These are phyloP conservation scores for Trogon surrucura DNA, from an alignment of 2,113 vertebrate genomes.

Conservation along the genomic window DNA sequence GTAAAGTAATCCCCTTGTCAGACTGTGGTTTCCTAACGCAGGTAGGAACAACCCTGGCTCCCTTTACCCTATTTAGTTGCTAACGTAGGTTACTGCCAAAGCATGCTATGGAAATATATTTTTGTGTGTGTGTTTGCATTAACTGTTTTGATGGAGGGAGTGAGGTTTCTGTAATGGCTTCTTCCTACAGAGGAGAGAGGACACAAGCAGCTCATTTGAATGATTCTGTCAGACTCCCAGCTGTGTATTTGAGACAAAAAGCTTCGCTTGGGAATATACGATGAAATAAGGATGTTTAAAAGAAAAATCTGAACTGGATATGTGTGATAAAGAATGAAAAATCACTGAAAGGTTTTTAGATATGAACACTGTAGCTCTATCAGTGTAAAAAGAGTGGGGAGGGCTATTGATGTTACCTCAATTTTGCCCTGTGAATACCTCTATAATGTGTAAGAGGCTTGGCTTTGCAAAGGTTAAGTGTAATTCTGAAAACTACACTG, in stretches of 20 bases:
- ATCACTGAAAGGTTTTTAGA: not conserved
- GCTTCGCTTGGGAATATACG: not conserved
- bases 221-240: not conserved
- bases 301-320: not conserved
- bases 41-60: constrained; percentile 13
- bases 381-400: not conserved
- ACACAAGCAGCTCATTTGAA: not conserved
- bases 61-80: not conserved
- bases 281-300: not conserved
- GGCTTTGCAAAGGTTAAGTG: not conserved
- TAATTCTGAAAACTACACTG: not conserved
- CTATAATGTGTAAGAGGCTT: not conserved
- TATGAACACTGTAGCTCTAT: not conserved
- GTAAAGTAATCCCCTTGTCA: not conserved
- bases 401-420: not conserved
- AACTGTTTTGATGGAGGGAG: not conserved
- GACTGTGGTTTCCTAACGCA: constrained; percentile 25
- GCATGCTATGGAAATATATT: not conserved
- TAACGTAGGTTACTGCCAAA: not conserved
- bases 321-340: not conserved
- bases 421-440: not conserved
- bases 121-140: not conserved
- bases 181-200: not conserved
- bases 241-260: not conserved
- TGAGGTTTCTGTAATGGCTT: not conserved